Evolutionary conservation across 2,113 vertebrate species (phyloP), one percentile per base, ranked within the genome.

Genomic region (Zosterops hypoxanthus): DNA sequence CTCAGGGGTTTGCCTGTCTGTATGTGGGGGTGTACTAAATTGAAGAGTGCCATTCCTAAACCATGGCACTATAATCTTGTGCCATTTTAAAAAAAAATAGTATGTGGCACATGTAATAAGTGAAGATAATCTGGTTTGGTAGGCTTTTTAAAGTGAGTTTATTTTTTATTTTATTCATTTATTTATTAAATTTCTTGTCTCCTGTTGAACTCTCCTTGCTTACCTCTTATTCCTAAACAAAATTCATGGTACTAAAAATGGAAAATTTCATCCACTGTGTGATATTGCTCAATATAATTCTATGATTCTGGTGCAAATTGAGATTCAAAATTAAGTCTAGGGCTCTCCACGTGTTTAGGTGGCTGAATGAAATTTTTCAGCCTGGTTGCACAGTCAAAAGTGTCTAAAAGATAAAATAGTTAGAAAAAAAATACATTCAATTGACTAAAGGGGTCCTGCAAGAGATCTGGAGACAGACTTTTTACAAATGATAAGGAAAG

Each of bases 351-450:
- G 8, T 64, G 79, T 76, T 92, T 82, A 63, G 28, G 31, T 66
- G 70, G 28, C 55, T 93, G 16, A 26, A 23, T 82, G 88, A 57
- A 41, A 88, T 90, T 93, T 72, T 86, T 94, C 86, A 93, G 47
- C 63, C 56, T 88, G 19, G 42, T 29, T 90, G 56, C 68, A 70
- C 68, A 50, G 59, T 72, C 23, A 61, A 20, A 88, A 92, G 39
- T 34, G 17, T 77, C 68, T 69, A 65, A 86, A 80, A 57, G 18
- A 47, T 19, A 70, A 34, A 75, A 15, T 2, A 41, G 33, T 33
- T 41, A 73, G 39, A 57, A 92, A 76, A 72, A 63, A 75, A 84
- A 55, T 39, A 6, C 2, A 29, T 73, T 77, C 72, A 82, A 61
- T 52, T 21, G 16, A 25, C 41, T 70, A 17, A 86, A 53, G 6